Conservation (phyloP, 2,797 vertebrate genomes). For the Meriones psammophilus region DNA sequence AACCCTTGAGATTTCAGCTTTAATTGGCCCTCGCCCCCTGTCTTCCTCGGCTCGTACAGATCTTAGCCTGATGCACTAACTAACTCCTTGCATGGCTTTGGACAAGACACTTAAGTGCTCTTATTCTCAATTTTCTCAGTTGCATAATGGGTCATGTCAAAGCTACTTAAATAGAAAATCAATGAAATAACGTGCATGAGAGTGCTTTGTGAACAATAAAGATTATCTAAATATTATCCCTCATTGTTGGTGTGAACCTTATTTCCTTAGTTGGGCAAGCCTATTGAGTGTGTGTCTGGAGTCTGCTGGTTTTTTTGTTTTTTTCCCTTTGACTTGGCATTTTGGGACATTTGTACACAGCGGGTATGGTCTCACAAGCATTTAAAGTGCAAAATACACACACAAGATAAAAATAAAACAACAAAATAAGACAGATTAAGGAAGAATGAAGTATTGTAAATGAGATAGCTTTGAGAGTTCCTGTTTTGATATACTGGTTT, state of each 20-base stretch:
- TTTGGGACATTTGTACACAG: background rate
- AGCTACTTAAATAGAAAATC: constrained; percentile 13
- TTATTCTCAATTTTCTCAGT: background rate
- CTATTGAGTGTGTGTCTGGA: background rate
- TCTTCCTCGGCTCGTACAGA: background rate
- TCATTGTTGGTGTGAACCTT: background rate
- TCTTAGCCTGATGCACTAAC: background rate
- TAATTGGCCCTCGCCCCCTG: background rate
- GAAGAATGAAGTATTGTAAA: background rate
- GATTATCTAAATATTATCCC: background rate
- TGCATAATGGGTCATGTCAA: background rate
- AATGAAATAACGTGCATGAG: constrained; percentile 6
- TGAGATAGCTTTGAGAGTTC: constrained; percentile 12
- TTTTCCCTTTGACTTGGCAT: background rate
- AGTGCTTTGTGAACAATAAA: constrained; percentile 25
- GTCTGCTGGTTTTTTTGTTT: background rate
- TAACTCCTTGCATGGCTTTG: background rate
- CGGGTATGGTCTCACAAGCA: background rate
- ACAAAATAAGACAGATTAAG: background rate
- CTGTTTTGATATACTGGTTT: constrained; percentile 43
- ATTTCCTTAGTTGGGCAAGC: background rate
- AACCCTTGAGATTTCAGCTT: background rate
- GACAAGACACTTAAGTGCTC: background rate
- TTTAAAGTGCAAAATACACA: background rate
- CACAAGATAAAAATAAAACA: background rate